Evolutionary conservation across 1,140 invertebrate genomes (phyloP).

Genomic region (Psix sp.): DNA sequence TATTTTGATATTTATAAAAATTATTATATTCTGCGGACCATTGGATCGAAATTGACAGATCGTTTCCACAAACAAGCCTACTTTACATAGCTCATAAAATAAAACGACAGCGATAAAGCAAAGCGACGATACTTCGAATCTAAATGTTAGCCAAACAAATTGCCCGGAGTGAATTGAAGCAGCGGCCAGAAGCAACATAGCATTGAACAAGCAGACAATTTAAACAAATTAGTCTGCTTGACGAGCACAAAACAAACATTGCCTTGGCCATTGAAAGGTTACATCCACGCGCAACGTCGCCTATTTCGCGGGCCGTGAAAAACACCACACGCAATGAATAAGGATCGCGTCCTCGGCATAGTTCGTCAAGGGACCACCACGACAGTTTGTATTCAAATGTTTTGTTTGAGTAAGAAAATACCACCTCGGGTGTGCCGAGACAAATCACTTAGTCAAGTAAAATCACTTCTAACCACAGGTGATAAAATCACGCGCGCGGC

Average conservation of each 20-base stretch:
- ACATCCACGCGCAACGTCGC: conserved; percentile 15
- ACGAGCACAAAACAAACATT: conserved; percentile 26
- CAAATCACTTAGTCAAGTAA: too few species aligned
- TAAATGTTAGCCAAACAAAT: too few species aligned
- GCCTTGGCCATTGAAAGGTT: conserved; percentile 24
- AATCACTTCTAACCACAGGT: too few species aligned
- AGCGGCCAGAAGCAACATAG: conserved; percentile 12
- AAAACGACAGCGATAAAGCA: too few species aligned
- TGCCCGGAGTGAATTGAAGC: too few species aligned
- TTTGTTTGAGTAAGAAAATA: conserved; percentile 23
- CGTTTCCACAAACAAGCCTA: too few species aligned
- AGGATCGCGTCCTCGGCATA: conserved; percentile 53
- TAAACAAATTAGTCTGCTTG: conserved; percentile 44
- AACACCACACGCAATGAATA: conserved; percentile 46
- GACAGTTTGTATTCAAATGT: conserved; percentile 28
- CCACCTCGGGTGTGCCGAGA: conserved; percentile 15
- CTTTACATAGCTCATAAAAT: too few species aligned
- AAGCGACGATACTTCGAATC: background rate
- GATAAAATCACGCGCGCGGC: too few species aligned
- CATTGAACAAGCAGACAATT: conserved; percentile 34
- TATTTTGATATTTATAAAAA: too few species aligned
- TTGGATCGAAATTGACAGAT: too few species aligned
- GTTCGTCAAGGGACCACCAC: conserved; percentile 33
- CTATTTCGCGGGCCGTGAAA: conserved; percentile 48
- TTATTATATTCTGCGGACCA: too few species aligned